Base-by-base conservation (phyloP, 1,140 invertebrate genomes). In the Scaptomyza pallida region DNA sequence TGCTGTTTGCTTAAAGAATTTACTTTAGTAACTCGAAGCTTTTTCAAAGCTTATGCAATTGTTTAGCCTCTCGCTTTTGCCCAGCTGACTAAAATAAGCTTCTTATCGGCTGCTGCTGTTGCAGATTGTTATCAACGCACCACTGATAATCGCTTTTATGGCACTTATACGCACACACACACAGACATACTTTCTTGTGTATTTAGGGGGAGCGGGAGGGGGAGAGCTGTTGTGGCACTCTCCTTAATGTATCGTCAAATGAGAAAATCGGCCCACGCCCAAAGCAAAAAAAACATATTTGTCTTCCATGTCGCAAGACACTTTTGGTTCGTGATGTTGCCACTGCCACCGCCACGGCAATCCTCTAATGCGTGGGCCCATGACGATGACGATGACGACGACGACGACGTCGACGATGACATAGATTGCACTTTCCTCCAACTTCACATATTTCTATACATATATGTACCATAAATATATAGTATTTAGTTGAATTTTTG, bases 171-270 rank as follows among this genome's bases (percentile, higher is more conserved):
- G 5, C 26, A 17, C 19, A 37, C 50, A 16, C 40, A 54, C 23
- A 40, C 17, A 23, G 15, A 13, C 30, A 30, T 26, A 35, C 13
- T 33, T 12, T 9, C 26, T n/a, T 64, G 35, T 21, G 15, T 26
- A 9, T 13, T 16, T 10, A 35, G 2, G 1, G 33, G n/a, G n/a
- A n/a, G n/a, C n/a, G n/a, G n/a, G n/a, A n/a, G n/a, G n/a, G n/a
- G n/a, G n/a, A n/a, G n/a, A n/a, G n/a, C n/a, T 35, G 10, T 33
- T n/a, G 47, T 37, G 51, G 41, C 55, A 19, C 10, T 51, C 6
- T 26, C 23, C 19, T 50, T 79, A 86, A 86, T 85, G 81, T 56
- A 70, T 63, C 78, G 73, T 85, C 43, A 85, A 85, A 88, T 78
- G 48, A 64, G 73, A 72, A 86, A 70, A 78, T 12, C 62, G 35